Evolutionary conservation across 2,797 vertebrate species (phyloP).

Genomic region (Siniperca obscura): DNA sequence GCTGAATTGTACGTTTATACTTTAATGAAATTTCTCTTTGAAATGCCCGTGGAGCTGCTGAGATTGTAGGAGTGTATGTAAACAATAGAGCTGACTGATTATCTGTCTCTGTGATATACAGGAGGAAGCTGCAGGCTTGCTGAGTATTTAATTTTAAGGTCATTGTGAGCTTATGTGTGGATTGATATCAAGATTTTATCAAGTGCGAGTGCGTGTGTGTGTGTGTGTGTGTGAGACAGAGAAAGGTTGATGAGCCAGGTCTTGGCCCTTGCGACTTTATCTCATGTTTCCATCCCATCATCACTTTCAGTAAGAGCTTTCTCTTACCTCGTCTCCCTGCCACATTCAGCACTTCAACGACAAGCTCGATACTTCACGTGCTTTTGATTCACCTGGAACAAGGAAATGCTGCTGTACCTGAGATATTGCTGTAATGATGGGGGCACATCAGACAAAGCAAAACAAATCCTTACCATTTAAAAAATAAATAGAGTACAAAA

Average conservation of each 20-base stretch:
- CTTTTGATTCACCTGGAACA: constrained; percentile 43
- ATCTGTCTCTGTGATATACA: constrained; percentile 51
- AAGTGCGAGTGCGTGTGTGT: constrained; percentile 14
- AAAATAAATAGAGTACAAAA: constrained; percentile 8
- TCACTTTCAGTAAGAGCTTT: constrained; percentile 77
- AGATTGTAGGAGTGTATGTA: constrained; percentile 58
- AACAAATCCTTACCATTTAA: constrained; percentile 6
- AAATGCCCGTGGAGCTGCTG: constrained; percentile 42
- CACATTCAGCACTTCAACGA: constrained; percentile 60
- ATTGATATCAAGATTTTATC: constrained; percentile 45
- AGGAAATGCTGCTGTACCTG: constrained; percentile 13
- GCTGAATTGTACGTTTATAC: constrained; percentile 51
- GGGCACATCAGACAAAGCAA: background rate
- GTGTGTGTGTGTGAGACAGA: constrained; percentile 22
- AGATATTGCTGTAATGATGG: background rate
- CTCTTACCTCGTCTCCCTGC: constrained; percentile 63
- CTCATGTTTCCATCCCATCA: constrained; percentile 80
- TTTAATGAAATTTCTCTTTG: constrained; percentile 54
- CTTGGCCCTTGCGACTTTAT: constrained; percentile 70
- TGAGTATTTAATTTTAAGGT: constrained; percentile 64
- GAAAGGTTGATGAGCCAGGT: constrained; percentile 69
- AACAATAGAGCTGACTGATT: constrained; percentile 66
- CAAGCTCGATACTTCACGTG: constrained; percentile 30
- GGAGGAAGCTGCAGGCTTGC: constrained; percentile 42
- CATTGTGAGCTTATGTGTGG: constrained; percentile 53